A percentile compares a stretch with the other conserved stretches of the same genome.
phyloP scores from a whole-genome alignment of 2,888 invertebrate genomes.

The Polyommatus iphigenia region DNA sequence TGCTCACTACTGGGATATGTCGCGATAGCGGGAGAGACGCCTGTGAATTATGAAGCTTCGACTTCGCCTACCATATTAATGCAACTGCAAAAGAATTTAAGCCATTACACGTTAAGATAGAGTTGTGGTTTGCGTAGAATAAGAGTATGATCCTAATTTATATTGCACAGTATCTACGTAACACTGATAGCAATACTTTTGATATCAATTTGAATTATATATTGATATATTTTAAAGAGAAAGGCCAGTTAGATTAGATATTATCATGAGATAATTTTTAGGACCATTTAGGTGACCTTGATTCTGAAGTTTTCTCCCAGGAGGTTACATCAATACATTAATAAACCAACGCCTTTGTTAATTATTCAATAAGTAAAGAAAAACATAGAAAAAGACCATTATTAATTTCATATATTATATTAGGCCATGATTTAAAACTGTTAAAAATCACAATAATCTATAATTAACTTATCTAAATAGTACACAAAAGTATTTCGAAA shows the following conservation, averaged over 20 bases:
- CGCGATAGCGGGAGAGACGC: constrained; percentile 58
- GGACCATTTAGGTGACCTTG: no score
- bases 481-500: background rate
- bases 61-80: constrained; percentile 28
- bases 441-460: background rate
- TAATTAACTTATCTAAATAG: background rate
- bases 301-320: no score
- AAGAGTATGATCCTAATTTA: background rate
- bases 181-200: background rate
- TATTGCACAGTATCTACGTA: background rate
- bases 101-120: background rate
- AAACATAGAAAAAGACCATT: no score
- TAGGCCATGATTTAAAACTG: background rate
- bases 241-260: background rate
- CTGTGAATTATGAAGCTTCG: constrained; percentile 55
- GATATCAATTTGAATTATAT: background rate
- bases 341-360: no score
- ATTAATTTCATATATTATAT: background rate
- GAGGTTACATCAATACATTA: no score
- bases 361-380: no score
- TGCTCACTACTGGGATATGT: constrained; percentile 63
- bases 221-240: background rate
- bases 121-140: background rate
- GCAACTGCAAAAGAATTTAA: background rate
- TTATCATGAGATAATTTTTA: no score